phyloP scores from a whole-genome alignment of 2,113 vertebrate genomes.

The Tonatia bakeri region DNA sequence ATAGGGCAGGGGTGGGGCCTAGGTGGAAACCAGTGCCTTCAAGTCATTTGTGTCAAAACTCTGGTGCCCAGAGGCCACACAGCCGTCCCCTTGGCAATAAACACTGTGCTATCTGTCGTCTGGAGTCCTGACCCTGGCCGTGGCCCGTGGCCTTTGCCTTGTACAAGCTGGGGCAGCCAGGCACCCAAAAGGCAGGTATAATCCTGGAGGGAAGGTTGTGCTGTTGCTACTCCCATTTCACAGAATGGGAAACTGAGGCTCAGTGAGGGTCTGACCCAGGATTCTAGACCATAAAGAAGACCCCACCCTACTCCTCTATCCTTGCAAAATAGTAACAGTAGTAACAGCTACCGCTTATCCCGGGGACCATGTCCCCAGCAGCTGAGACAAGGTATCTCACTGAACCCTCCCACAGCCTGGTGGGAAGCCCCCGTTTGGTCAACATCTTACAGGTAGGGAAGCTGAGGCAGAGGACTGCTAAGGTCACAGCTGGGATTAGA shows the following conservation, averaged over 20 bases:
- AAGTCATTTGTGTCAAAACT: slow-evolving; percentile 23
- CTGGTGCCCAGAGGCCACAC: background rate
- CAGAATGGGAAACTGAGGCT: background rate
- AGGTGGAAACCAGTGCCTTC: slow-evolving; percentile 30
- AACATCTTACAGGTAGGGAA: background rate
- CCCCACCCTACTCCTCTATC: rapidly evolving
- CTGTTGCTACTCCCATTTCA: background rate
- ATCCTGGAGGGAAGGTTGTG: background rate
- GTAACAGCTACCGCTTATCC: background rate
- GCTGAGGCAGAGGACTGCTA: background rate
- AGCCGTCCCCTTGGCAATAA: slow-evolving; percentile 17
- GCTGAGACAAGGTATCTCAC: rapidly evolving
- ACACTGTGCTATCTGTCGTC: background rate
- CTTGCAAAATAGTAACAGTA: no score
- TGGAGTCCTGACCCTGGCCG: background rate
- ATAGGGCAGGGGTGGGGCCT: background rate
- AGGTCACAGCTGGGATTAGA: background rate
- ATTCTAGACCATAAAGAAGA: background rate
- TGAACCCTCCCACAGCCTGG: background rate
- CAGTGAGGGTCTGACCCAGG: background rate
- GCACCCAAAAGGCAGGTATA: background rate
- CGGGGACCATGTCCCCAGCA: rapidly evolving
- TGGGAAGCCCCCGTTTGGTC: background rate
- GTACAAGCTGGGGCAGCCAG: background rate
- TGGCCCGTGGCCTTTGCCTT: background rate